Evolutionary conservation across 2,888 invertebrate species (phyloP), one percentile per base, ranked within the genome.

Genomic region (Cheilosia impressa): DNA sequence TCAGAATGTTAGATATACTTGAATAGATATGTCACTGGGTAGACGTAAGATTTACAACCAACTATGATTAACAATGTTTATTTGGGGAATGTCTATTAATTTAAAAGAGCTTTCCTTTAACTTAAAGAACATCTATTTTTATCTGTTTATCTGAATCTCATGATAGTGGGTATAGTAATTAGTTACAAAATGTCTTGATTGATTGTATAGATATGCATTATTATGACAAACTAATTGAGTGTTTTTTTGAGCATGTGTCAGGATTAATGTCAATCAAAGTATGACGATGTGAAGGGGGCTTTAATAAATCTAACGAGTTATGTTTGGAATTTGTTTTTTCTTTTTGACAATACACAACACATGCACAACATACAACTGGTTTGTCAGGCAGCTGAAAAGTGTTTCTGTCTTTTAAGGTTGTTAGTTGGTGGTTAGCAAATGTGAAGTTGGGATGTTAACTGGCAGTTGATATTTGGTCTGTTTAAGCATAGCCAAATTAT

Each of bases 191-290:
- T 50, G 41, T 62, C 27, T 13, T 50, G 69, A 78, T 71, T 78
- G 62, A 63, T 62, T 45, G 19, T 41, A 17, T 4, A 50, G 69
- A 78, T 78, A 78, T 22, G 34, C 47, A 34, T 55, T 60, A 63
- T 78, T 78, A 63, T 78, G 69, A 71, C 69, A 71, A 57, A 78
- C 55, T 78, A 78, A 78, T 78, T 69, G 69, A 27, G 55, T 78
- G 55, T 62, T 78, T 27, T 69, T 57, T 41, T 78, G 34, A 38
- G 55, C 69, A 63, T 71, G 69, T 69, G 78, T 78, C 62, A 63
- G 78, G 62, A 62, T 69, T 78, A 71, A 34, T 63, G 78, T 69
- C 78, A 78, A 63, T 78, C 78, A 78, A 71, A 38, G 65, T 38
- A 41, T 50, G 65, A 9, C 31, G 57, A 13, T 65, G 47, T 17